Base-by-base conservation (phyloP, 2,888 invertebrate genomes). In the Lithodes maja region DNA sequence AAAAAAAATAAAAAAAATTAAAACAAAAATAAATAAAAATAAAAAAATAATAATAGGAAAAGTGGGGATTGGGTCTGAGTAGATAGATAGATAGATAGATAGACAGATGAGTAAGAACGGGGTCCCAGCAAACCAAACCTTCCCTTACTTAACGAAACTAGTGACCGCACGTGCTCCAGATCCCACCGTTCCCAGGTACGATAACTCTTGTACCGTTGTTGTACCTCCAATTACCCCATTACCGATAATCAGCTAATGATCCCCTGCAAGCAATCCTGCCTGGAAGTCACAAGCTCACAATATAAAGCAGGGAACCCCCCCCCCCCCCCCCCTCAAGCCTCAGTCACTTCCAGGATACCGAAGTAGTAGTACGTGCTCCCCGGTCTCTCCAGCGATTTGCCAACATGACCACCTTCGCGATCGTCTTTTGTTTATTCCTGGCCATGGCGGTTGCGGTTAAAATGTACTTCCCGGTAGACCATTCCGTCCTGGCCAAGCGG, bases 241-340 rank as follows among this genome's bases (percentile, higher is more conserved):
- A 61, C 33, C 61, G 61, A 12, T 71, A 71, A n/a, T 71, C n/a
- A 71, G 71, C n/a, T 71, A 71, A 71, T n/a, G 71, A n/a, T 71
- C 71, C 12, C 12, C 7, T n/a, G 71, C 1, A 3, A n/a, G 71
- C 33, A 33, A 33, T 33, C 33, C 33, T 33, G 33, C 33, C 33
- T 33, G 33, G 33, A 33, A 33, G 33, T 33, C 33, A 33, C 33
- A 33, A 33, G 33, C 33, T 7, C 9, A 61, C 7, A 15, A 15
- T 61, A 61, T 61, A 61, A 12, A 61, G 15, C 68, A 33, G 68
- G 7, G 68, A 15, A 0, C 33, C 33, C 33, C 33, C 33, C 33
- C 33, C 7, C 9, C 9, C 15, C 7, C 9, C 68, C 1, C 15
- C 9, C 68, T 15, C 15, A 7, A 61, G 68, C 71, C 71, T 71